Percentiles rank a stretch among this genome's conserved stretches.
These are phyloP conservation scores for Cynaeus angustus DNA, from an alignment of 2,888 invertebrate species.

Conservation along the genomic window DNA sequence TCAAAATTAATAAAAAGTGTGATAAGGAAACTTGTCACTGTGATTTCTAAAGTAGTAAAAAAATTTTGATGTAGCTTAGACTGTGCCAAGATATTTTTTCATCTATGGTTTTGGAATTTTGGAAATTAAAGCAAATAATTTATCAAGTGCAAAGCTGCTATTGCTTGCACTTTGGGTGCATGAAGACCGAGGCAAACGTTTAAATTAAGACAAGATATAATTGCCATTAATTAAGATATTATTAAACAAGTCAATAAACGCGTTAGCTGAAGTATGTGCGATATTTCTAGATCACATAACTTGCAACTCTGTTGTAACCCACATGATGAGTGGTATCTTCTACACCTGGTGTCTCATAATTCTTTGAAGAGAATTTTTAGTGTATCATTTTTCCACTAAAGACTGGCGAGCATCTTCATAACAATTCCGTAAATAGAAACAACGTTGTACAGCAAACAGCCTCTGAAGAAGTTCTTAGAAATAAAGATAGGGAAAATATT, in stretches of 20 bases:
- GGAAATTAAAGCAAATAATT: too few relatives aligned
- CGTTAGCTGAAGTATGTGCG: conserved; percentile 52
- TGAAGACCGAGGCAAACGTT: conserved; percentile 11
- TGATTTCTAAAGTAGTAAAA: too few relatives aligned
- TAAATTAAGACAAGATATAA: conserved; percentile 49
- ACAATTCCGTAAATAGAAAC: conserved; percentile 1
- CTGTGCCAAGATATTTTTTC: too few relatives aligned
- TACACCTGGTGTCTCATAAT: conserved; percentile 28
- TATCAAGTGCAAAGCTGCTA: too few relatives aligned
- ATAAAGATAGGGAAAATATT: too few relatives aligned
- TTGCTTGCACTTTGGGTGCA: not conserved
- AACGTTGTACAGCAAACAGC: not conserved
- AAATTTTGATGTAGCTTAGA: too few relatives aligned
- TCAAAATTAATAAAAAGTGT: too few relatives aligned
- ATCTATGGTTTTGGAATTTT: too few relatives aligned
- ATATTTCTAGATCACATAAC: conserved; percentile 39
- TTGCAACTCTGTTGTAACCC: conserved; percentile 15
- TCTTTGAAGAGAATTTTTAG: conserved; percentile 7
- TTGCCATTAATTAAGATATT: conserved; percentile 60
- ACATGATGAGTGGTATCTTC: conserved; percentile 11
- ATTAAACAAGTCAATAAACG: conserved; percentile 62
- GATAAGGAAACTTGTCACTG: too few relatives aligned
- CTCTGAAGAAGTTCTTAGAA: too few relatives aligned
- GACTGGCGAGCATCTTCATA: not conserved
- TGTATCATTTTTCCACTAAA: conserved; percentile 16